These are phyloP conservation scores for Vimba vimba DNA, from an alignment of 2,113 vertebrate species.

Conservation along the genomic window DNA sequence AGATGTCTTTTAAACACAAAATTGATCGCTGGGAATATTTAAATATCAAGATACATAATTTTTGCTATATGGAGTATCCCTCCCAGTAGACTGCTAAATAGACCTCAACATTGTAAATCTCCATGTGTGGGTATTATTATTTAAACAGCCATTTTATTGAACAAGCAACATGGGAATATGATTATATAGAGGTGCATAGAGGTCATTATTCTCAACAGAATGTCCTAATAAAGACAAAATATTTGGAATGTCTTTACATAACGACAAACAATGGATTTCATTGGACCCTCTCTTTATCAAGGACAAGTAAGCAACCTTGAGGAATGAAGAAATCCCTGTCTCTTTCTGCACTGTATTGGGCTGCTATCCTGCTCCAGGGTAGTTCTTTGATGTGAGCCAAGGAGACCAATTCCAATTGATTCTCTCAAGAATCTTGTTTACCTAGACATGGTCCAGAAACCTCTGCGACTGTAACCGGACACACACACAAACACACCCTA, in stretches of 20 bases:
- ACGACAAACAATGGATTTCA: not conserved
- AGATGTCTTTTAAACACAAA: too few species aligned
- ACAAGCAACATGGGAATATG: not conserved
- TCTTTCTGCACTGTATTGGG: not conserved
- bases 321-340: not conserved
- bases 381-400: constrained; percentile 23
- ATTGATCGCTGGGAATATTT: too few species aligned
- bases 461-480: constrained; percentile 2
- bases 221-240: not conserved
- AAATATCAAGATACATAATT: not conserved
- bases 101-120: not conserved
- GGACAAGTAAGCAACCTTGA: not conserved
- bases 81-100: not conserved
- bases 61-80: too few species aligned
- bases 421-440: constrained; percentile 27
- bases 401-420: constrained; percentile 13
- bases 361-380: not conserved
- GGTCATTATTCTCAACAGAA: not conserved
- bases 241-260: not conserved
- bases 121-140: not conserved
- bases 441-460: constrained; percentile 1
- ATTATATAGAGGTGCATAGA: not conserved
- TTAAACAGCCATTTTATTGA: not conserved
- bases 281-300: not conserved
- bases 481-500: constrained; percentile 12